Conservation (phyloP, 2,797 vertebrate species). For the Sebastes itinus region DNA sequence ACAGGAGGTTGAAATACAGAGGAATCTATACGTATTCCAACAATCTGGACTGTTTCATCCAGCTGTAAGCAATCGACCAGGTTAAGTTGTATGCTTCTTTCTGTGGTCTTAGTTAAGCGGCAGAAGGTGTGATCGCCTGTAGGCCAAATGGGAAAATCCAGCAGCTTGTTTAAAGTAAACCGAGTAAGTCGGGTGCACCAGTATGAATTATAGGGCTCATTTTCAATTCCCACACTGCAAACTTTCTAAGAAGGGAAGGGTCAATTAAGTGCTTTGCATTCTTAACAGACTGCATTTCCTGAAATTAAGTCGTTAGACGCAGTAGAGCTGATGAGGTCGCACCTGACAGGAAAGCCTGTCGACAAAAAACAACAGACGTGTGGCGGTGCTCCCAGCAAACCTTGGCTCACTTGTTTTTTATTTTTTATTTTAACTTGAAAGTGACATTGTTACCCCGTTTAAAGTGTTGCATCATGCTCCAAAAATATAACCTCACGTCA, state of each 20-base stretch:
- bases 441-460: slow-evolving; percentile 22
- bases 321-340: slow-evolving; percentile 63
- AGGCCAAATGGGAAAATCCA: slow-evolving; percentile 30
- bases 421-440: slow-evolving; percentile 41
- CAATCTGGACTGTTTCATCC: slow-evolving; percentile 33
- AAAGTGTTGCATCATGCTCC: slow-evolving; percentile 21
- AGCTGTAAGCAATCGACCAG: slow-evolving; percentile 51
- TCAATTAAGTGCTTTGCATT: slow-evolving; percentile 53
- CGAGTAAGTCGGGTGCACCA: background rate
- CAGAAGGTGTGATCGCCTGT: slow-evolving; percentile 31
- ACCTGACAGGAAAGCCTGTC: slow-evolving; percentile 72
- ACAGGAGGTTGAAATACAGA: slow-evolving; percentile 6
- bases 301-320: slow-evolving; percentile 71
- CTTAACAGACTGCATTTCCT: slow-evolving; percentile 64
- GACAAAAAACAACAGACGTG: slow-evolving; percentile 46
- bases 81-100: slow-evolving; percentile 17
- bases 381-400: slow-evolving; percentile 21
- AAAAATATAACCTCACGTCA: slow-evolving; percentile 20
- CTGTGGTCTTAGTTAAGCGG: slow-evolving; percentile 17
- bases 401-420: background rate
- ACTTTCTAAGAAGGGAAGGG: slow-evolving; percentile 36
- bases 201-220: slow-evolving; percentile 26
- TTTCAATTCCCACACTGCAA: slow-evolving; percentile 54
- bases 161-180: slow-evolving; percentile 7
- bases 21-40: background rate